Base-by-base conservation (phyloP, 2,888 invertebrate species). In the Glomeris marginata region DNA sequence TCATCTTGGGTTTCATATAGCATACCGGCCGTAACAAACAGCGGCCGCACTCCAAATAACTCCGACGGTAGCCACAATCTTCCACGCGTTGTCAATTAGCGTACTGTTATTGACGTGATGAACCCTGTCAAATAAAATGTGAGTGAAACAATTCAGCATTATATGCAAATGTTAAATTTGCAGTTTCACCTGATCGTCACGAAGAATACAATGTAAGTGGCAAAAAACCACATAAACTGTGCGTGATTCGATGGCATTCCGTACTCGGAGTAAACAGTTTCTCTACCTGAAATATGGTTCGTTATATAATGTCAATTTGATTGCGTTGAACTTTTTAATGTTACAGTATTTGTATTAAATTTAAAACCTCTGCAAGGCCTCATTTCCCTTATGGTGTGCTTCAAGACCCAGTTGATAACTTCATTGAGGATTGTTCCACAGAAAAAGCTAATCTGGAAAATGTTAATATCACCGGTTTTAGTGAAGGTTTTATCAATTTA, bases 211-310 rank as follows among this genome's bases (percentile, higher is more conserved):
- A 84, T 77, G 69, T 90, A 91, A 46, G 78, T 75, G 57, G 85
- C 77, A 69, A 88, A 87, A 69, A 90, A 91, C 84, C 86, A 87
- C 72, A 85, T 80, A 66, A 86, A 84, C 69, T 90, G 90, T 59
- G 88, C 76, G 73, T 91, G 91, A 54, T 84, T 81, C 34, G 88
- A 90, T 49, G 90, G 91, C 90, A 90, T 90, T 35, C 69, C 70
- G 61, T 69, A 69, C 53, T 67, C 66, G 41, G 66, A 62, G 55
- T 58, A 64, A 41, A 66, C 55, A 59, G 84, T 84, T 51, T 61
- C 58, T 50, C 63, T 49, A 50, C 56, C 62, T 63, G 60, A 52
- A 59, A 59, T n/a, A n/a, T 28, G 3, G 28, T 8, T 5, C 8
- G 28, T 28, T 28, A 28, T 8, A 28, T 28, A 28, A 28, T 28